Evolutionary conservation across 2,888 invertebrate species (phyloP).

Genomic region (Spialia ferax): DNA sequence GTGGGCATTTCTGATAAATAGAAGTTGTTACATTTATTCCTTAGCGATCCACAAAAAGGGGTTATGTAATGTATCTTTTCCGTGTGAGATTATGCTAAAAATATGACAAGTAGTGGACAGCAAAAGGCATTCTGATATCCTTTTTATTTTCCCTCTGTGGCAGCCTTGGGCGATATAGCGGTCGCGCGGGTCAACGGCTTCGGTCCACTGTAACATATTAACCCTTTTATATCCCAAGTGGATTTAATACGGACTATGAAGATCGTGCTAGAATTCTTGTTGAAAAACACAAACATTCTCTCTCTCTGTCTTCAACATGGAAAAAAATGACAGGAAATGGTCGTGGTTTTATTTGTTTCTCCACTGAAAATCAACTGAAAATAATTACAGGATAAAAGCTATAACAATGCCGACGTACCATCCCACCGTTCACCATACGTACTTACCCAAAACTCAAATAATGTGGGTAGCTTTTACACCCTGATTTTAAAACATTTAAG

Average conservation of each 20-base stretch:
- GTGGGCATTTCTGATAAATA: not conserved
- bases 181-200: slow-evolving; percentile 56
- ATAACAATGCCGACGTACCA: not conserved
- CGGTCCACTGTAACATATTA: slow-evolving; percentile 64
- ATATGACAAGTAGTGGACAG: slow-evolving; percentile 62
- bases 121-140: slow-evolving; percentile 69
- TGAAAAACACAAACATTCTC: not conserved
- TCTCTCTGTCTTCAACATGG: not conserved
- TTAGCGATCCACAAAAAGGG: not conserved
- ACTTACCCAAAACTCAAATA: too few species aligned
- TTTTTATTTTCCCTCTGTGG: slow-evolving; percentile 63
- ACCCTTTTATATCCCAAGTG: slow-evolving; percentile 59
- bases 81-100: slow-evolving; percentile 40
- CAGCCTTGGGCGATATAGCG: slow-evolving; percentile 62
- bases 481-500: slow-evolving; percentile 9
- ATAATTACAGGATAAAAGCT: not conserved
- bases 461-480: not conserved
- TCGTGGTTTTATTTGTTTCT: too few species aligned
- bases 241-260: slow-evolving; percentile 19
- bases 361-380: not conserved
- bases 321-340: too few species aligned
- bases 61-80: slow-evolving; percentile 10
- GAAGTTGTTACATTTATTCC: not conserved
- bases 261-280: not conserved
- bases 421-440: too few species aligned